Conservation (phyloP, 2,113 vertebrate genomes). For the Brachirus orientalis region DNA sequence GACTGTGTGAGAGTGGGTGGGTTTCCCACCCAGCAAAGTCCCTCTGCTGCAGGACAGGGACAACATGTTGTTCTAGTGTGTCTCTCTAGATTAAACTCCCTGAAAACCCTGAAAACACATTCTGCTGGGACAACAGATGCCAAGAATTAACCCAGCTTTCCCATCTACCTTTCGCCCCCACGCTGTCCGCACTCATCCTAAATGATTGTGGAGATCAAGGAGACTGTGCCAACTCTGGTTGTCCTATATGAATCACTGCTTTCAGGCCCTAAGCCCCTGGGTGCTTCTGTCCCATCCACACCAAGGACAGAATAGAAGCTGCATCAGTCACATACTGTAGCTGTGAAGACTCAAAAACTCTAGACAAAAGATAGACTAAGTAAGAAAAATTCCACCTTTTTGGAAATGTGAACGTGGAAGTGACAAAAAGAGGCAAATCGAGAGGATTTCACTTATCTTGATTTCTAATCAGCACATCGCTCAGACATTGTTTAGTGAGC, state of each 20-base stretch:
- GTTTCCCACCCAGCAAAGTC: constrained; percentile 62
- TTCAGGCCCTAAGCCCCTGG: constrained; percentile 59
- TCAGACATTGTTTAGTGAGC: constrained; percentile 4
- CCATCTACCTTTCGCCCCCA: constrained; percentile 69
- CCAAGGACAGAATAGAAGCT: constrained; percentile 42
- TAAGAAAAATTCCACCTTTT: too few relatives aligned
- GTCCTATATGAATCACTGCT: constrained; percentile 52
- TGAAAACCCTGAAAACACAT: constrained; percentile 80
- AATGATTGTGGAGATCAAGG: constrained; percentile 73
- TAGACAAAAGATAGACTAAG: neutral
- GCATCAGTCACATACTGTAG: constrained; percentile 39
- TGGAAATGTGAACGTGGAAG: neutral
- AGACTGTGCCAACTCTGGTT: constrained; percentile 41
- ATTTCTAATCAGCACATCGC: neutral
- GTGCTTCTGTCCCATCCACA: constrained; percentile 29
- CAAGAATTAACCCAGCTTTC: constrained; percentile 60
- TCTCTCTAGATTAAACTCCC: constrained; percentile 76
- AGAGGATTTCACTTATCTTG: neutral
- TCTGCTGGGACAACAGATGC: constrained; percentile 66
- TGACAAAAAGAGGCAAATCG: neutral
- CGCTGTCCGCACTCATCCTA: constrained; percentile 69
- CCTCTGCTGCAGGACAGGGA: constrained; percentile 37
- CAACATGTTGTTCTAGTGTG: constrained; percentile 76
- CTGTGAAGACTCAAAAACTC: constrained; percentile 4
- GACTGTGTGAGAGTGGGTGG: neutral